Percentiles rank a stretch among this genome's conserved stretches.
These are phyloP conservation scores for Watsonalla cultraria DNA, from an alignment of 2,888 invertebrate genomes.

Conservation along the genomic window DNA sequence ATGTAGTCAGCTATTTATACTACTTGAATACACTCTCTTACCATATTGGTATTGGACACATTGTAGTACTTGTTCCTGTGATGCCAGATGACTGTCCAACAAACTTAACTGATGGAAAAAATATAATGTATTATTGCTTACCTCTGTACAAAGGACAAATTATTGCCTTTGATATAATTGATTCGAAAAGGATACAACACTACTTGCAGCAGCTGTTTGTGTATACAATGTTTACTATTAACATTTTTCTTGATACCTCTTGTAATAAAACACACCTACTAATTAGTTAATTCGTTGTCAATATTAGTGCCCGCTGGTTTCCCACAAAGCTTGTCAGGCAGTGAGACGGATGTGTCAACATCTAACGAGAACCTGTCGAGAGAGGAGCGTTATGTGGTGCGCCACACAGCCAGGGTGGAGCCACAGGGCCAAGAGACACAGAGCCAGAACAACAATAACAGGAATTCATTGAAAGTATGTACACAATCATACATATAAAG, in stretches of 20 bases:
- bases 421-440: conserved; percentile 94
- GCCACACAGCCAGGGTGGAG: conserved; percentile 90
- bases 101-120: too few species aligned
- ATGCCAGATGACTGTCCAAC: too few species aligned
- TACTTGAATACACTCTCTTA: background rate
- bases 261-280: too few species aligned
- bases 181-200: too few species aligned
- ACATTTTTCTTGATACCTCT: too few species aligned
- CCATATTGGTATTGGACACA: background rate
- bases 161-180: too few species aligned
- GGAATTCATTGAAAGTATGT: conserved; percentile 80
- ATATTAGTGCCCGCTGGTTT: conserved; percentile 76
- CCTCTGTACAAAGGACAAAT: too few species aligned
- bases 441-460: conserved; percentile 65
- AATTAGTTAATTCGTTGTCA: background rate
- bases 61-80: too few species aligned
- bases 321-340: conserved; percentile 88
- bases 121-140: too few species aligned
- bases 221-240: too few species aligned
- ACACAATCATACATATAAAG: too few species aligned
- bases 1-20: background rate
- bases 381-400: conserved; percentile 90
- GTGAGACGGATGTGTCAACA: conserved; percentile 93
- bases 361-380: conserved; percentile 93
- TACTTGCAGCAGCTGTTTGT: too few species aligned